Percentiles rank a stretch among this genome's conserved stretches.
These are phyloP conservation scores for Bucorvus abyssinicus DNA, from an alignment of 2,797 vertebrate species.

Conservation along the genomic window DNA sequence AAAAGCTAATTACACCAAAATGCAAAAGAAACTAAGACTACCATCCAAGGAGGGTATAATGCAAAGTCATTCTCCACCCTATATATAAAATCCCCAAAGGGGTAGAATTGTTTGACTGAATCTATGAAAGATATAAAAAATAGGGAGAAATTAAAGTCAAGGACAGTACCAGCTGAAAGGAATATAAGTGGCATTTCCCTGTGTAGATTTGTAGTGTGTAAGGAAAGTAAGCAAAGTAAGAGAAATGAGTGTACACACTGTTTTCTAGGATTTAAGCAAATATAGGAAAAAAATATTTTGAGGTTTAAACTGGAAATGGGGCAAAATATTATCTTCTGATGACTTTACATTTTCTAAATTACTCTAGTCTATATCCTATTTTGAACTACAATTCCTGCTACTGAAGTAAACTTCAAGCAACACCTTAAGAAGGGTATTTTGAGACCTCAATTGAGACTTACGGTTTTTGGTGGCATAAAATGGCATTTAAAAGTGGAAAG, in stretches of 20 bases:
- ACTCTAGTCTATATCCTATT: neutral
- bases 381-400: neutral
- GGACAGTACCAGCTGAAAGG: neutral
- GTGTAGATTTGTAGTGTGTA: neutral
- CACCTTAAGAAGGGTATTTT: neutral
- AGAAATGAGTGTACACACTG: neutral
- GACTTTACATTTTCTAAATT: neutral
- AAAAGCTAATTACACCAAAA: neutral
- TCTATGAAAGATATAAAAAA: neutral
- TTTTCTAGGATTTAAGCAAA: neutral
- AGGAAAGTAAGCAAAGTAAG: neutral
- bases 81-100: neutral
- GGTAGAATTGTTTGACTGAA: neutral
- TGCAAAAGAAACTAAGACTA: slow-evolving; percentile 13
- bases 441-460: neutral
- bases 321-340: neutral
- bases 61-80: neutral
- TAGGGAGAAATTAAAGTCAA: slow-evolving; percentile 9
- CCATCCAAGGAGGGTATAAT: neutral
- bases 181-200: neutral
- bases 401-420: neutral
- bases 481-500: neutral
- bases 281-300: neutral
- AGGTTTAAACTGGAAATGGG: neutral
- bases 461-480: neutral